Evolutionary conservation across 92 coral and sea anemone species (phyloP), one percentile per base, ranked within the genome.

Genomic region (Ricordea florida): DNA sequence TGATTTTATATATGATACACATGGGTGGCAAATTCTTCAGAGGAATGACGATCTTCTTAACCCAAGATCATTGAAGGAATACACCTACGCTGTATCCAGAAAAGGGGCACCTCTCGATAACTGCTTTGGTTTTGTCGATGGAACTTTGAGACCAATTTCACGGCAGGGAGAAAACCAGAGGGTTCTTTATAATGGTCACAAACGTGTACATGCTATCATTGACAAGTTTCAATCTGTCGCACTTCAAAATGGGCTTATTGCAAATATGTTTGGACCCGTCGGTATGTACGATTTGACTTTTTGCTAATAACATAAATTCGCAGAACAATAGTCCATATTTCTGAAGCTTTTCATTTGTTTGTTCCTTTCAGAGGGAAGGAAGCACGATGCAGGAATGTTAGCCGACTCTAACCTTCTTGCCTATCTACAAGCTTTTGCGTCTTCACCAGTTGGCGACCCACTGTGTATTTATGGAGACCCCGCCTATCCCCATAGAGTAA

Each of bases 391-490:
- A 42, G 48, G 1, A 42, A 14, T 42, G 14, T 4, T 42, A 14
- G 14, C 4, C 17, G 48, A 5, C 48, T 42, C 48, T 42, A 42
- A 42, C 48, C 48, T 42, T 51, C 58, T 51, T 21, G 58, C 58
- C 58, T 24, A 51, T 51, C 31, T 51, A 21, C 58, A 51, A 51
- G 58, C 58, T 13, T 51, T 51, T 51, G 58, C 58, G 11, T 51
- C 28, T 51, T 51, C 58, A 51, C 58, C 10, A 51, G 13, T 21
- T 51, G 33, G 58, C 58, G 32, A 51, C 28, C 58, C 58, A 21
- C 58, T 51, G 28, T 51, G 58, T 21, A 51, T 51, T 51, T 51
- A 51, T 51, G 58, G 58, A 51, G 58, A 51, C 58, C 58, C 32
- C 36, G 58, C 58, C 58, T 51, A 51, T 51, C 58, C 31, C 58